These are phyloP conservation scores for Blera fallax DNA, from an alignment of 2,888 invertebrate species.

Conservation along the genomic window DNA sequence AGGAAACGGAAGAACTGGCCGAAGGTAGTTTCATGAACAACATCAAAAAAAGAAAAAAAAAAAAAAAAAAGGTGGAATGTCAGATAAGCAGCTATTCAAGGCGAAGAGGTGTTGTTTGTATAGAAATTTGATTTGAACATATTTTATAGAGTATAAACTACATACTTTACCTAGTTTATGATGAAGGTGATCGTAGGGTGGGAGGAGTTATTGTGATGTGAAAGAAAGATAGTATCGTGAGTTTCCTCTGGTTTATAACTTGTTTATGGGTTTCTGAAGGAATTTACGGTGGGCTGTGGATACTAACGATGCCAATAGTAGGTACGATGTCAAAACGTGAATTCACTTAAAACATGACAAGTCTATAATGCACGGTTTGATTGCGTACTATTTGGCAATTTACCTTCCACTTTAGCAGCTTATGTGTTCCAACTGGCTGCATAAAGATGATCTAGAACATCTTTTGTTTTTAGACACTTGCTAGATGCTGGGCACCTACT, in stretches of 20 bases:
- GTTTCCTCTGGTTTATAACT: constrained; percentile 24
- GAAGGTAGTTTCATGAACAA: neutral
- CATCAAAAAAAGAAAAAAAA: too few species aligned
- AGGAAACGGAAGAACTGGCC: neutral
- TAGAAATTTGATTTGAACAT: constrained; percentile 31
- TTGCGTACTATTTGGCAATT: too few species aligned
- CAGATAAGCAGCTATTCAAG: constrained; percentile 6
- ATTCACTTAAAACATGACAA: neutral
- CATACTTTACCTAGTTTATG: constrained; percentile 23
- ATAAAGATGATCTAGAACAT: too few species aligned
- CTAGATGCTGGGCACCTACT: too few species aligned
- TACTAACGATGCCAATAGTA: neutral
- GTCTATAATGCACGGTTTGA: neutral
- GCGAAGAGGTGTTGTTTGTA: constrained; percentile 20
- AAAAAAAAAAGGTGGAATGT: constrained; percentile 30
- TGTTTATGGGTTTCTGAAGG: constrained; percentile 18
- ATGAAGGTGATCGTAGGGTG: constrained; percentile 16
- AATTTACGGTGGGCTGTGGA: neutral
- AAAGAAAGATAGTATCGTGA: neutral
- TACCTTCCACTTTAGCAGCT: too few species aligned
- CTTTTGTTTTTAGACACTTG: too few species aligned
- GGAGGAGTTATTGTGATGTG: constrained; percentile 14
- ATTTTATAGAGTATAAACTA: constrained; percentile 2
- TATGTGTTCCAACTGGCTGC: too few species aligned
- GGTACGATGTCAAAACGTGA: neutral